Percentiles rank a stretch among this genome's conserved stretches.
phyloP scores from a whole-genome alignment of 2,888 invertebrate species.

The Archaeoteleia sp. region DNA sequence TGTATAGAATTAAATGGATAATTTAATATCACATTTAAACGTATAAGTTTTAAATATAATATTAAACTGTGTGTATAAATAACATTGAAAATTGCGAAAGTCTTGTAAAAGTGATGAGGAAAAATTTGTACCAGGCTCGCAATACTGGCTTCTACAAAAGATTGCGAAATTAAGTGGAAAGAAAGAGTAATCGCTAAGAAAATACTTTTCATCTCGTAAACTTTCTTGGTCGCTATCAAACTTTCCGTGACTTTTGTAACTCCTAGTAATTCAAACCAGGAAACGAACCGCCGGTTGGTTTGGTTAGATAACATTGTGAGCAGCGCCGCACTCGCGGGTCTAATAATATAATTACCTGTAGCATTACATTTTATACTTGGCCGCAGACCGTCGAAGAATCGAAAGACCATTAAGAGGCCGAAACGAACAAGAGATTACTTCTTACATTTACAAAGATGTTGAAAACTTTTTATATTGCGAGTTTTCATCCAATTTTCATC shows the following conservation, averaged over 20 bases:
- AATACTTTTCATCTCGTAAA: conserved; percentile 52
- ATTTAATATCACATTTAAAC: too few relatives aligned
- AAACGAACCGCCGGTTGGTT: conserved; percentile 39
- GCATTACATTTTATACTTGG: conserved; percentile 41
- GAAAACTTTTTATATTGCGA: too few relatives aligned
- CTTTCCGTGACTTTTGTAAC: conserved; percentile 51
- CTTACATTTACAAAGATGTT: conserved; percentile 1
- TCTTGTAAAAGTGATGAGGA: conserved; percentile 37
- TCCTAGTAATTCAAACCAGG: conserved; percentile 55
- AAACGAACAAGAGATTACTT: conserved; percentile 9
- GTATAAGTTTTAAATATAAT: too few relatives aligned
- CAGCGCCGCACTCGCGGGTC: conserved; percentile 42
- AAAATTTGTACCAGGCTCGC: conserved; percentile 25
- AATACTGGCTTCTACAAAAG: conserved; percentile 43
- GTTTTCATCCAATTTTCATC: too few relatives aligned
- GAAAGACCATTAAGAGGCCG: conserved; percentile 15
- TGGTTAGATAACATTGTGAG: conserved; percentile 59
- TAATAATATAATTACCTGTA: conserved; percentile 63
- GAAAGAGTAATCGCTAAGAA: conserved; percentile 48
- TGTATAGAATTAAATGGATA: too few relatives aligned
- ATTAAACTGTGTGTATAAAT: too few relatives aligned
- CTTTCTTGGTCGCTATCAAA: conserved; percentile 42
- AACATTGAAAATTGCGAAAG: not conserved
- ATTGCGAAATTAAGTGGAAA: conserved; percentile 50
- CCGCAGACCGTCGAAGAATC: conserved; percentile 23